Evolutionary conservation across 2,888 invertebrate species (phyloP).

Genomic region (Drosophila gaucha): DNA sequence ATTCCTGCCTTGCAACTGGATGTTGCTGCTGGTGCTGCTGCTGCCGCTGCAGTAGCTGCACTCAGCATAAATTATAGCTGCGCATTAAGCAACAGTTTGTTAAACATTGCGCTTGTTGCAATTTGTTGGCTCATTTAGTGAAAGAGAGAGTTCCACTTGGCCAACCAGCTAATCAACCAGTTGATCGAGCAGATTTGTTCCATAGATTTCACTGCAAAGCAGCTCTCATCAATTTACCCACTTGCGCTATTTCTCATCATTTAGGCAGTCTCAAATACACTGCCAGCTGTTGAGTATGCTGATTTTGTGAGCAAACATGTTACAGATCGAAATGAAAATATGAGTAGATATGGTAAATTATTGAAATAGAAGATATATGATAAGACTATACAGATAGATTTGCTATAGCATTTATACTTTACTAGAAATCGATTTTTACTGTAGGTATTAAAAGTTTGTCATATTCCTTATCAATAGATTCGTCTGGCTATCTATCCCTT

Average conservation of each 20-base stretch:
- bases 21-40: neutral
- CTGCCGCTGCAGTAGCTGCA: slow-evolving; percentile 23
- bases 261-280: slow-evolving; percentile 15
- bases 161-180: slow-evolving; percentile 36
- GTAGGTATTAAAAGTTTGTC: too few species aligned
- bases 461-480: neutral
- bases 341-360: too few species aligned
- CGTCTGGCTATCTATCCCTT: neutral
- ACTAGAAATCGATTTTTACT: too few species aligned
- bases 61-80: slow-evolving; percentile 70
- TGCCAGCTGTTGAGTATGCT: neutral
- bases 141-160: slow-evolving; percentile 72
- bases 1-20: slow-evolving; percentile 30
- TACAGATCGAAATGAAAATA: too few species aligned
- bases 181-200: slow-evolving; percentile 20
- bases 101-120: slow-evolving; percentile 72
- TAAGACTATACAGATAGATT: too few species aligned
- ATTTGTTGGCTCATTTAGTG: slow-evolving; percentile 64
- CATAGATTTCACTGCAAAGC: slow-evolving; percentile 45
- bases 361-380: too few species aligned
- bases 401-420: too few species aligned
- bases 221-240: slow-evolving; percentile 32
- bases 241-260: slow-evolving; percentile 51
- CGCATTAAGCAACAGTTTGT: slow-evolving; percentile 74
- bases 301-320: neutral